These are phyloP conservation scores for Anseranas semipalmata DNA, from an alignment of 2,113 vertebrate species.

Conservation along the genomic window DNA sequence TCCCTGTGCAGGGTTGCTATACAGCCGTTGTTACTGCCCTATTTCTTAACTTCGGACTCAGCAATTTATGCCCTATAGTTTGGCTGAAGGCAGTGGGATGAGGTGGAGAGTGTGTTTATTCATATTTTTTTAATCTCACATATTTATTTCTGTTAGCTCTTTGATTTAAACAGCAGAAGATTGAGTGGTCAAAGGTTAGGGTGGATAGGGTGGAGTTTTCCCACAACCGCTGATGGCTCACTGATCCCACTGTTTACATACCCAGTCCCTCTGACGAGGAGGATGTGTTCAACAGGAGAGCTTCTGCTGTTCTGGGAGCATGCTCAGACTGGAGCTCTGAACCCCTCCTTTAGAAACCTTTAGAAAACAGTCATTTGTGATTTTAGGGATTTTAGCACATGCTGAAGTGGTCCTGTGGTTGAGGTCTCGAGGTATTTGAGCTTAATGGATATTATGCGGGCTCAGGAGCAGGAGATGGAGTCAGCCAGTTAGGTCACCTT, in stretches of 20 bases:
- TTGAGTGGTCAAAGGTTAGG: constrained; percentile 11
- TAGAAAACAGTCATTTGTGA: not conserved
- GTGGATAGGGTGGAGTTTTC: constrained; percentile 62
- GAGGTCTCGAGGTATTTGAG: not conserved
- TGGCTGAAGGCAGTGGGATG: not conserved
- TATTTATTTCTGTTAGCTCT: constrained; percentile 53
- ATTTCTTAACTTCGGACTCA: not conserved
- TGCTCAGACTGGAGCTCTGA: not conserved
- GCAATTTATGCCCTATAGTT: not conserved
- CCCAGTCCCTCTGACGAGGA: not conserved
- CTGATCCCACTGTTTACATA: constrained; percentile 29
- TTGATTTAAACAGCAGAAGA: constrained; percentile 58
- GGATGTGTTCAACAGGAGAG: constrained; percentile 24
- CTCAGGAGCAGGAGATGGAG: not conserved
- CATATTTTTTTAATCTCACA: not conserved
- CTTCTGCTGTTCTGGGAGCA: not conserved
- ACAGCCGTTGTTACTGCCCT: not conserved
- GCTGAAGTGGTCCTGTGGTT: not conserved
- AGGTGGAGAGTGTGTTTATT: not conserved
- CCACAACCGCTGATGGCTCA: constrained; percentile 37
- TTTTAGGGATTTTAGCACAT: not conserved
- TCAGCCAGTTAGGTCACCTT: not conserved
- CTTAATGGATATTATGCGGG: not conserved
- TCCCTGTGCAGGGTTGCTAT: not conserved
- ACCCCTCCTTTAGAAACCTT: not conserved